Conservation (phyloP, 1,140 invertebrate genomes). For the Lasaia peninsularis region DNA sequence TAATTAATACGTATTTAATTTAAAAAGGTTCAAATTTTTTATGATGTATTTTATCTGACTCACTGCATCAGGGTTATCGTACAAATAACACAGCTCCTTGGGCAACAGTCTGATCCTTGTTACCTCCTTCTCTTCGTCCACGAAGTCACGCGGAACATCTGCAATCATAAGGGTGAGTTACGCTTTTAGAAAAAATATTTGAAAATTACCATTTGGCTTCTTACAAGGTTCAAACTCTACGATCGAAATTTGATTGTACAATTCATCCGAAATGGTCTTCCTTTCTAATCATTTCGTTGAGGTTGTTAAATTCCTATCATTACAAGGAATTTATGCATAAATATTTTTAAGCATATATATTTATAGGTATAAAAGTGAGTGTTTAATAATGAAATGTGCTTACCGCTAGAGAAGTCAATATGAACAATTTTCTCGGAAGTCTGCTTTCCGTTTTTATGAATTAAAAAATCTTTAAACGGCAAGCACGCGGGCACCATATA, state of each 20-base stretch:
- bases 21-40: no score
- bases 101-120: constrained; percentile 36
- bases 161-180: constrained; percentile 22
- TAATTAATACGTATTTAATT: no score
- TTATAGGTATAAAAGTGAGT: no score
- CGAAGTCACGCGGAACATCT: constrained; percentile 63
- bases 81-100: constrained; percentile 46
- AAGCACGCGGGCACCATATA: constrained; percentile 50
- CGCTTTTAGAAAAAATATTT: no score
- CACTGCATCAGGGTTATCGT: constrained; percentile 35
- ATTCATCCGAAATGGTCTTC: no score
- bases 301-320: no score
- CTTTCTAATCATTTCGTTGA: no score
- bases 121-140: constrained; percentile 61
- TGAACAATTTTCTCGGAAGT: constrained; percentile 39
- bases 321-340: no score
- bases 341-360: no score
- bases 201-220: no score
- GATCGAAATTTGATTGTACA: no score
- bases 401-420: constrained; percentile 53
- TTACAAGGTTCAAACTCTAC: no score
- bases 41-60: not conserved
- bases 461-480: constrained; percentile 49
- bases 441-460: constrained; percentile 34
- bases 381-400: constrained; percentile 8